Conservation (phyloP, 2,797 vertebrate species). For the Furcifer pardalis region DNA sequence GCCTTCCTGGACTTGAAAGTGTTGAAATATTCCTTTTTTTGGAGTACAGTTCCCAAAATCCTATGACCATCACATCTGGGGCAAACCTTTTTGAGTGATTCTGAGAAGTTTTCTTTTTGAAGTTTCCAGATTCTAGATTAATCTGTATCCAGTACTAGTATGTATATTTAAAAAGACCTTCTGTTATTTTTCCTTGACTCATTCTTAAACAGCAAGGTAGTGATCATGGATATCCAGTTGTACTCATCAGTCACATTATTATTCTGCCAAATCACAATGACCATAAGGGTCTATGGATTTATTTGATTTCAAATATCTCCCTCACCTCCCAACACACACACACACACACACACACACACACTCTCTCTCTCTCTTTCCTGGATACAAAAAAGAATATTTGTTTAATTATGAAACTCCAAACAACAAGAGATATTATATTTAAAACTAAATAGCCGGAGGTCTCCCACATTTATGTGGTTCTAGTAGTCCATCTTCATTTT, state of each 20-base stretch:
- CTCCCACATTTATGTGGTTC: not conserved
- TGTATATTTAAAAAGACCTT: not conserved
- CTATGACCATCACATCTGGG: too few species aligned
- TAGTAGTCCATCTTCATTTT: not conserved
- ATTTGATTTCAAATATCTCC: not conserved
- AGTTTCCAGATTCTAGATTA: not conserved
- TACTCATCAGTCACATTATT: not conserved
- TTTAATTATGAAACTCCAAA: not conserved
- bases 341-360: too few species aligned
- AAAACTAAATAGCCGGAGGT: not conserved
- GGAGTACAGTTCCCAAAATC: too few species aligned
- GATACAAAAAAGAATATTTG: not conserved
- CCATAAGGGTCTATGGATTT: not conserved
- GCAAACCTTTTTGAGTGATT: too few species aligned
- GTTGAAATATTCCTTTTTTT: too few species aligned
- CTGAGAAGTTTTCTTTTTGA: too few species aligned
- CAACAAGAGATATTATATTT: not conserved
- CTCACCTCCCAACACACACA: too few species aligned
- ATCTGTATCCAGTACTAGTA: not conserved
- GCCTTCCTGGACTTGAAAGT: not conserved
- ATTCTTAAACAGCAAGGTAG: not conserved
- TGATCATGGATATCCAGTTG: not conserved
- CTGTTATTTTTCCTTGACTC: not conserved
- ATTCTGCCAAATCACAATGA: not conserved
- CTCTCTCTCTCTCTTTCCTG: constrained; percentile 1